Conservation (phyloP, 1,140 invertebrate genomes). For the Bombus turneri region DNA sequence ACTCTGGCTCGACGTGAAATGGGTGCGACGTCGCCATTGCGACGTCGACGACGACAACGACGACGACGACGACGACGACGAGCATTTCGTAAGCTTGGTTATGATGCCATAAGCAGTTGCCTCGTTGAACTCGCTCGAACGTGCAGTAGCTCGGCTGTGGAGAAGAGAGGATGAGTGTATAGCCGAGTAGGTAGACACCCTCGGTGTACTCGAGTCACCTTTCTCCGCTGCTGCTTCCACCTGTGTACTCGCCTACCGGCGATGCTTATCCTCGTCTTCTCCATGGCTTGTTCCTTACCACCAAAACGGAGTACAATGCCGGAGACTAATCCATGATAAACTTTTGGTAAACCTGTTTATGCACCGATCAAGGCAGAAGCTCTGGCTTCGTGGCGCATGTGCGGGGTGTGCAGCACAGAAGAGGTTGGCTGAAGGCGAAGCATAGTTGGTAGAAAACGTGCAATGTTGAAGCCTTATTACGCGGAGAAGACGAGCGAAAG, state of each 20-base stretch:
- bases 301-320: constrained; percentile 23
- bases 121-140: constrained; percentile 66
- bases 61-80: constrained; percentile 40
- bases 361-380: constrained; percentile 4
- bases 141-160: constrained; percentile 43
- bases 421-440: not conserved
- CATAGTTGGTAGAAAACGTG: not conserved
- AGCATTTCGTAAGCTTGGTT: constrained; percentile 64
- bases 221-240: constrained; percentile 7
- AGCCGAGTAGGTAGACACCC: constrained; percentile 54
- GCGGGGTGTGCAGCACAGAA: too few species aligned
- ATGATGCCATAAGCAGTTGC: constrained; percentile 69
- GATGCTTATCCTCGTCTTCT: constrained; percentile 20
- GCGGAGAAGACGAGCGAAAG: not conserved
- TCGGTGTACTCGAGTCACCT: constrained; percentile 23
- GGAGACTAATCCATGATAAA: constrained; percentile 45
- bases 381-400: not conserved
- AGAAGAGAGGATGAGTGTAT: constrained; percentile 47
- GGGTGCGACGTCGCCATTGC: not conserved
- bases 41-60: constrained; percentile 31
- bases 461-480: constrained; percentile 15
- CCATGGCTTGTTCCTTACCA: constrained; percentile 33
- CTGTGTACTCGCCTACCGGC: constrained; percentile 14
- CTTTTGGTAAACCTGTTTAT: constrained; percentile 59
- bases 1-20: constrained; percentile 11